Conservation (phyloP, 2,113 vertebrate genomes). For the Scophthalmus maximus region DNA sequence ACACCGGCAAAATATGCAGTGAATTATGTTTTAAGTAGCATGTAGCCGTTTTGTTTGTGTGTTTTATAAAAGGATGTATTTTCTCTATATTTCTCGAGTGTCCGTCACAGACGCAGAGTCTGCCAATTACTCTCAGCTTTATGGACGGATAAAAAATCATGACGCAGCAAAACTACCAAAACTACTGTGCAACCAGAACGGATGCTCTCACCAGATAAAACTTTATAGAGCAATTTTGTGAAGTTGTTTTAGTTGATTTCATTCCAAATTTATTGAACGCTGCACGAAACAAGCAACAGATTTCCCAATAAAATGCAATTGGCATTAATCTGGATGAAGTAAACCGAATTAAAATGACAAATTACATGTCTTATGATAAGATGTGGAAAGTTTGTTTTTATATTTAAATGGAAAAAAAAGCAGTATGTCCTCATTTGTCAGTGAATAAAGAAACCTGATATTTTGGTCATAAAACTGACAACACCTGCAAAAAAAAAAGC, state of each 20-base stretch:
- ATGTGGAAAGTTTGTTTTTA: background rate
- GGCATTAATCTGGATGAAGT: constrained; percentile 18
- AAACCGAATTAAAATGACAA: constrained; percentile 1
- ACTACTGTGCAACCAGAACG: constrained; percentile 4
- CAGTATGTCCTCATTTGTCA: background rate
- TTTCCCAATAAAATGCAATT: constrained; percentile 25
- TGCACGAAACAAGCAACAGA: constrained; percentile 14
- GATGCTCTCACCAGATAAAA: constrained; percentile 15
- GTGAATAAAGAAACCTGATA: background rate
- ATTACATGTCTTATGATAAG: constrained; percentile 13
- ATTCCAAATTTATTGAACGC: constrained; percentile 18
- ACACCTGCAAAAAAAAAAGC: background rate
- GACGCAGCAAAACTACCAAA: constrained; percentile 11
- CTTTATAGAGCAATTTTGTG: constrained; percentile 7
- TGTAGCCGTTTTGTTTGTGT: constrained; percentile 59
- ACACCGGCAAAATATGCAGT: constrained; percentile 55
- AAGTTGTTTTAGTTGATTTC: constrained; percentile 29
- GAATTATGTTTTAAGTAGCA: constrained; percentile 59
- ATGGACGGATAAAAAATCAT: constrained; percentile 26
- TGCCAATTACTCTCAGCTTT: constrained; percentile 25
- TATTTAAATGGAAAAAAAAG: background rate
- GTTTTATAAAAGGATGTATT: constrained; percentile 53
- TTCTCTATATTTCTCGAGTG: constrained; percentile 59
- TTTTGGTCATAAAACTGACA: constrained; percentile 3
- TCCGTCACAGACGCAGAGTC: constrained; percentile 40